phyloP scores from a whole-genome alignment of 2,888 invertebrate species.

The Andrena praecox region DNA sequence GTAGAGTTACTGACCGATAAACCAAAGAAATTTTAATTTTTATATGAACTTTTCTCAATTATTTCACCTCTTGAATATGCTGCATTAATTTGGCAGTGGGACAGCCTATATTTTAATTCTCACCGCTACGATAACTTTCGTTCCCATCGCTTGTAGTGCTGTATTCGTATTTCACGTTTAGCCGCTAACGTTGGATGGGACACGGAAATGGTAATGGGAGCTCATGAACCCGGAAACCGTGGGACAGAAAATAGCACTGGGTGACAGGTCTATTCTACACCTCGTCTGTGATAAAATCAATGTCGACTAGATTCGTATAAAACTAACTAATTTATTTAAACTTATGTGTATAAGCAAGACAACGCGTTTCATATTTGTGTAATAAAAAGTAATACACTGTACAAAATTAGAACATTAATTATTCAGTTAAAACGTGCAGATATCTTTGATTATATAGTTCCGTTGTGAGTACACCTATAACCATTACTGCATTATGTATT shows the following conservation, averaged over 20 bases:
- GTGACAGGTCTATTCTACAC: background rate
- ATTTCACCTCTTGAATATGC: too few species aligned
- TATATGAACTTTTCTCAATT: too few species aligned
- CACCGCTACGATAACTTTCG: too few species aligned
- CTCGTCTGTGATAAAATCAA: conserved; percentile 10
- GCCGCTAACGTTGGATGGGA: too few species aligned
- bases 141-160: too few species aligned
- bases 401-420: conserved; percentile 23
- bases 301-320: conserved; percentile 31
- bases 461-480: conserved; percentile 85
- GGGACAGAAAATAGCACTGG: too few species aligned
- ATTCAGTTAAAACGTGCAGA: conserved; percentile 75
- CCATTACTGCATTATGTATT: conserved; percentile 86
- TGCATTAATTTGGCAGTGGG: too few species aligned
- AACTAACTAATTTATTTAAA: conserved; percentile 20
- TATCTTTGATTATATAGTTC: conserved; percentile 85
- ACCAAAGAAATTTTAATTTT: too few species aligned
- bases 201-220: background rate
- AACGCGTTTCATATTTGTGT: conserved; percentile 1
- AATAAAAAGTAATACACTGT: conserved; percentile 20
- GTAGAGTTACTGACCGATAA: too few species aligned
- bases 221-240: background rate
- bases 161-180: too few species aligned
- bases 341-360: conserved; percentile 21
- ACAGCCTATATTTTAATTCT: too few species aligned